These are phyloP conservation scores for Sebastes kiyomatsui DNA, from an alignment of 2,797 vertebrate species.

Conservation along the genomic window DNA sequence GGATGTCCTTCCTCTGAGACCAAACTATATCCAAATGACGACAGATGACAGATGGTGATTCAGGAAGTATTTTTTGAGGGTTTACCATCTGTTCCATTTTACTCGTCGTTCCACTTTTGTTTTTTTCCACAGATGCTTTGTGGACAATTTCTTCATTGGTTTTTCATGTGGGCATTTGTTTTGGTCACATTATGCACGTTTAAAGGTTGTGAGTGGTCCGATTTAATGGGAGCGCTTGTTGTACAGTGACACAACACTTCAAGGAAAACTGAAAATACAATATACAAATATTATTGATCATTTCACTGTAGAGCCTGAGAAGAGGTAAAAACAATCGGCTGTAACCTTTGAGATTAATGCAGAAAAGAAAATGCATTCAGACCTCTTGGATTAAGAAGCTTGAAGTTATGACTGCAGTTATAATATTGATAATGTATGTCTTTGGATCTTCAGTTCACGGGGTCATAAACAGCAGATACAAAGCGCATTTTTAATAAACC, in stretches of 20 bases:
- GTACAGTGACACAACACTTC: neutral
- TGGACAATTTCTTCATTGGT: neutral
- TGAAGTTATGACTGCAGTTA: neutral
- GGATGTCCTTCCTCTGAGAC: neutral
- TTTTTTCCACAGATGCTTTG: neutral
- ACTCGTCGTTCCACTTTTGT: neutral
- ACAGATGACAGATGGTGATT: constrained; percentile 6
- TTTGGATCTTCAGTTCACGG: neutral
- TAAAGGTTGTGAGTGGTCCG: neutral
- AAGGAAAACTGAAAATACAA: neutral
- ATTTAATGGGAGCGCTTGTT: neutral
- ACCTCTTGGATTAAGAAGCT: neutral
- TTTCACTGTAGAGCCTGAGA: neutral
- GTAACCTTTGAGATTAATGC: neutral
- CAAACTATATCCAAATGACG: neutral
- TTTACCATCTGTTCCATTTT: constrained; percentile 1
- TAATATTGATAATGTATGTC: neutral
- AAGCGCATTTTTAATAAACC: constrained; percentile 21
- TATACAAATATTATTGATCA: neutral
- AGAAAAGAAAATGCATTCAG: neutral
- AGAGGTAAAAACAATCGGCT: neutral
- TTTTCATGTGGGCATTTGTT: neutral
- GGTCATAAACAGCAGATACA: neutral
- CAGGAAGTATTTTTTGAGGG: neutral
- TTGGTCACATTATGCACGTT: neutral